Conservation (phyloP, 2,888 invertebrate genomes). For the Drosophila leonis region DNA sequence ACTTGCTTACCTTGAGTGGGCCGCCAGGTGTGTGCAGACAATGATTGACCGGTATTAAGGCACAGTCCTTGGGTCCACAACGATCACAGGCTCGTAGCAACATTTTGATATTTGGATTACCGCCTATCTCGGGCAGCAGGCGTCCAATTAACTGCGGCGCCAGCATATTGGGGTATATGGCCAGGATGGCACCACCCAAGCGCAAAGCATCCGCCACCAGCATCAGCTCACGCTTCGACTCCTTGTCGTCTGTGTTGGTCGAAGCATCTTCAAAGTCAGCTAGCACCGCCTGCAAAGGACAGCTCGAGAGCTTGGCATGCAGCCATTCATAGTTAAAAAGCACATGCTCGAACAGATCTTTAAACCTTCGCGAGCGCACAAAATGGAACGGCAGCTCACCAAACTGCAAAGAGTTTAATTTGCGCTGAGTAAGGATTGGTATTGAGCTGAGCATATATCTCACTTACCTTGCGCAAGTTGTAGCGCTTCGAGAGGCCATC, state of each 20-base stretch:
- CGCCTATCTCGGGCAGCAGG: conserved; percentile 95
- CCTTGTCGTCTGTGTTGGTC: conserved; percentile 92
- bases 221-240: conserved; percentile 91
- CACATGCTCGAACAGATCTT: conserved; percentile 95
- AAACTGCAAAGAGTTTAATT: conserved; percentile 87
- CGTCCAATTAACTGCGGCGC: conserved; percentile 97
- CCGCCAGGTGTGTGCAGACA: conserved; percentile 99
- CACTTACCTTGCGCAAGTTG: conserved; percentile 94
- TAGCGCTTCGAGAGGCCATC: conserved; percentile 95
- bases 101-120: conserved; percentile 93
- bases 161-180: conserved; percentile 97
- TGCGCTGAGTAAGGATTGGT: not conserved
- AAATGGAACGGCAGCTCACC: conserved; percentile 98
- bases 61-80: conserved; percentile 95
- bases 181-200: conserved; percentile 96
- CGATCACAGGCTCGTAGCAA: conserved; percentile 96
- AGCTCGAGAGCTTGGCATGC: conserved; percentile 97
- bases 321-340: conserved; percentile 99
- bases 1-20: conserved; percentile 91
- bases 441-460: accelerated
- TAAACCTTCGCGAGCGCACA: conserved; percentile 94
- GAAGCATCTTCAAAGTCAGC: conserved; percentile 98
- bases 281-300: conserved; percentile 96
- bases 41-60: conserved; percentile 96
- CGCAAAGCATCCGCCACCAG: conserved; percentile 97